Conservation (phyloP, 2,113 vertebrate species). For the Mus pahari region DNA sequence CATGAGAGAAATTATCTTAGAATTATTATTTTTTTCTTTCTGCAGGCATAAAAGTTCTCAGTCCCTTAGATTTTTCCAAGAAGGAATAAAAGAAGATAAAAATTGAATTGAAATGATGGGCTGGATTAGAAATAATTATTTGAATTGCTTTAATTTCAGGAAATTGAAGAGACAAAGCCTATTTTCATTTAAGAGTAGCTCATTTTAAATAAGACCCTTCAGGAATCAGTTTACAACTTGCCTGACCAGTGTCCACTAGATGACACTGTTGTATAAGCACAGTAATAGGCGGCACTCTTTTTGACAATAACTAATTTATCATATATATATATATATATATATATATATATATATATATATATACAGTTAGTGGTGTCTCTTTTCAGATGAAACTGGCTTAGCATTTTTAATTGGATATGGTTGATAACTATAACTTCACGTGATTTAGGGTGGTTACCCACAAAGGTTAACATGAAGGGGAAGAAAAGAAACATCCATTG, state of each 20-base stretch:
- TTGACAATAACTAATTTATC: constrained; percentile 87
- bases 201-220: constrained; percentile 42
- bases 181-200: constrained; percentile 59
- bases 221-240: background rate
- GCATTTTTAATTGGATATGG: constrained; percentile 89
- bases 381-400: constrained; percentile 88
- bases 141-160: constrained; percentile 54
- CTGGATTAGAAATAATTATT: constrained; percentile 56
- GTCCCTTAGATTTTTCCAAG: background rate
- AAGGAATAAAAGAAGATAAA: background rate
- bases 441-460: constrained; percentile 84
- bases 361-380: constrained; percentile 85
- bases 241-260: constrained; percentile 85
- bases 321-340: constrained; percentile 79
- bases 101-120: constrained; percentile 30
- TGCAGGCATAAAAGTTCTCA: constrained; percentile 51
- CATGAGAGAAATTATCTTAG: constrained; percentile 44
- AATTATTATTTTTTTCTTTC: constrained; percentile 61
- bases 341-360: constrained; percentile 72
- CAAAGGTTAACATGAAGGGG: constrained; percentile 75
- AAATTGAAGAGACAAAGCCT: constrained; percentile 71
- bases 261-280: constrained; percentile 89
- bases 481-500: constrained; percentile 69
- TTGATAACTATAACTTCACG: constrained; percentile 86
- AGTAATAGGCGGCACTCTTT: background rate